These are phyloP conservation scores for Helicoverpa zea DNA, from an alignment of 1,140 invertebrate genomes.

Conservation along the genomic window DNA sequence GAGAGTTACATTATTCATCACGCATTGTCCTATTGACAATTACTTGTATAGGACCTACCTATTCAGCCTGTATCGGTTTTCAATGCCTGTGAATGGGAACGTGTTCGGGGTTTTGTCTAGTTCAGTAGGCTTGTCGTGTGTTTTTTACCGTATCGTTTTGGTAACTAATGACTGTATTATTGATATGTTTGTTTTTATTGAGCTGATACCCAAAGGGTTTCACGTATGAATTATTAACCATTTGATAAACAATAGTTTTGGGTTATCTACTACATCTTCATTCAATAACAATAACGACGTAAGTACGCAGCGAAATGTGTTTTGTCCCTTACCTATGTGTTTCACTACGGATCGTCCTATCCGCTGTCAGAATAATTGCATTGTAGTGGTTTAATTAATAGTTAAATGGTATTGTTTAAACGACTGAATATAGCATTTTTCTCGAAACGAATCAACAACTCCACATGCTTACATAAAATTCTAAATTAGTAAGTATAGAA, in stretches of 20 bases:
- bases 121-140: neutral
- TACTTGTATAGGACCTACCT: slow-evolving; percentile 21
- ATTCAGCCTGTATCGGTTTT: slow-evolving; percentile 39
- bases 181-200: slow-evolving; percentile 13
- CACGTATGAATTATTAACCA: no score
- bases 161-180: slow-evolving; percentile 27
- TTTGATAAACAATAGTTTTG: neutral
- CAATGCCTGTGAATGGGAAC: slow-evolving; percentile 30
- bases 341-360: no score
- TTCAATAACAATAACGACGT: no score
- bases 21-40: slow-evolving; percentile 47
- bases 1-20: slow-evolving; percentile 45
- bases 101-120: slow-evolving; percentile 30
- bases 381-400: no score
- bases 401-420: no score
- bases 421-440: no score
- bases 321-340: no score
- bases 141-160: slow-evolving; percentile 20
- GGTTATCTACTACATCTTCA: neutral
- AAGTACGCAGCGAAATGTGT: no score
- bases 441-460: no score
- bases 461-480: no score
- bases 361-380: no score
- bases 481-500: no score
- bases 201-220: neutral